Base-by-base conservation (phyloP, 1,140 invertebrate genomes). In the Tachypleus tridentatus region DNA sequence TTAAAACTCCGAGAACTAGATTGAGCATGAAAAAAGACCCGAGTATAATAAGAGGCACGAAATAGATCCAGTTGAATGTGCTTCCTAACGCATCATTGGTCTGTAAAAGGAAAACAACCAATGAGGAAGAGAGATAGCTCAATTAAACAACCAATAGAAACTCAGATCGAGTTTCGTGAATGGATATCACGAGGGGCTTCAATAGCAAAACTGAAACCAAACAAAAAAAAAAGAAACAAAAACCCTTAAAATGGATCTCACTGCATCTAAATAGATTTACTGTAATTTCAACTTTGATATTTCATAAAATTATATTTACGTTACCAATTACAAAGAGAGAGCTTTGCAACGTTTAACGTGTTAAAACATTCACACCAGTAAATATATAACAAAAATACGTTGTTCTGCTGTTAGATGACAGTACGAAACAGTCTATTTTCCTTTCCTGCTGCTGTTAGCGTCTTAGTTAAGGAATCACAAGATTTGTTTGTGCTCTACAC, bases 21-120 rank as follows among this genome's bases (percentile, higher is more conserved):
- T 99, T 99, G 85, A 99, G 91, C 97, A 99, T 99, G 85, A 99
- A 99, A 87, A 99, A 99, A 78, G 97, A 99, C 80, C 97, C 97
- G 79, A 99, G 86, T 78, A 99, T 92, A 82, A 99, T 99, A 75
- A 99, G 88, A 82, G 97, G 95, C 82, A 99, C 94, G 85, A 99
- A 99, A 86, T 99, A 99, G 80, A 99, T 89, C 94, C 95, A 98
- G 84, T 99, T 99, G 83, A 90, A 99, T 76, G 83, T 84, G 83
- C 87, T 94, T 79, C 97, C 97, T 80, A 97, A 84, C 75, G 96
- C 94, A 84, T 99, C 97, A 82, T 99, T 98, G 81, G 96, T 98
- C 95, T 99, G 84, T 68, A 86, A 87, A 75, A 67, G 75, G 71
- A 76, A 74, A 74, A 74, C 64, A 51, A 72, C 52, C 49, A 57